A percentile compares a stretch with the other conserved stretches of the same genome.
Evolutionary conservation across 1,140 invertebrate species (phyloP).

Genomic region (Oryctes rhinoceros): DNA sequence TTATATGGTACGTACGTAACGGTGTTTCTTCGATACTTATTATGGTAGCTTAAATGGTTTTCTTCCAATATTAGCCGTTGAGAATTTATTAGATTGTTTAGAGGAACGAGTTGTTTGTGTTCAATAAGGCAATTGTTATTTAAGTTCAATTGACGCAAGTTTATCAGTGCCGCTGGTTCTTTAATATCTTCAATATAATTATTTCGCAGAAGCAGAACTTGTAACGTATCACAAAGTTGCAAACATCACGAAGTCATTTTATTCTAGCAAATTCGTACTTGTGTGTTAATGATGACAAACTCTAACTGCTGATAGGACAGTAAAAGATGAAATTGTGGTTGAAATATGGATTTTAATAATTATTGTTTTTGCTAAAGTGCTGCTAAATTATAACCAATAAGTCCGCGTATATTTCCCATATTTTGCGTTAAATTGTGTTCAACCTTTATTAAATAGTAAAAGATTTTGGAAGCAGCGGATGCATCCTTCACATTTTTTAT

Average conservation of each 20-base stretch:
- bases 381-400: too few relatives aligned
- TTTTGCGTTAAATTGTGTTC: background rate
- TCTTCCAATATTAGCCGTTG: constrained; percentile 66
- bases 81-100: constrained; percentile 65
- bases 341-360: too few relatives aligned
- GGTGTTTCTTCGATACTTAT: constrained; percentile 65
- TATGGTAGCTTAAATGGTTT: constrained; percentile 70
- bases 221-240: constrained; percentile 54
- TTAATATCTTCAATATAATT: constrained; percentile 62
- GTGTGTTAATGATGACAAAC: too few relatives aligned
- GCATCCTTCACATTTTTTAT: too few relatives aligned
- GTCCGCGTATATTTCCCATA: too few relatives aligned
- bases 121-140: constrained; percentile 71
- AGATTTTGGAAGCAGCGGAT: too few relatives aligned
- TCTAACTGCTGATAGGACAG: too few relatives aligned
- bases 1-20: constrained; percentile 68
- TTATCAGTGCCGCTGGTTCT: constrained; percentile 60
- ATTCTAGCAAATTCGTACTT: too few relatives aligned
- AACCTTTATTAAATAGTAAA: too few relatives aligned
- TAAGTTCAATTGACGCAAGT: constrained; percentile 68
- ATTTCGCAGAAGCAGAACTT: constrained; percentile 55
- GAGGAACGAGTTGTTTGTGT: constrained; percentile 65
- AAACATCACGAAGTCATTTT: too few relatives aligned
- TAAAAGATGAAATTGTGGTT: too few relatives aligned
- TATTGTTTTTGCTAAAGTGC: too few relatives aligned